These are phyloP conservation scores for Dermatophagoides farinae DNA, from an alignment of 1,140 invertebrate species.

Conservation along the genomic window DNA sequence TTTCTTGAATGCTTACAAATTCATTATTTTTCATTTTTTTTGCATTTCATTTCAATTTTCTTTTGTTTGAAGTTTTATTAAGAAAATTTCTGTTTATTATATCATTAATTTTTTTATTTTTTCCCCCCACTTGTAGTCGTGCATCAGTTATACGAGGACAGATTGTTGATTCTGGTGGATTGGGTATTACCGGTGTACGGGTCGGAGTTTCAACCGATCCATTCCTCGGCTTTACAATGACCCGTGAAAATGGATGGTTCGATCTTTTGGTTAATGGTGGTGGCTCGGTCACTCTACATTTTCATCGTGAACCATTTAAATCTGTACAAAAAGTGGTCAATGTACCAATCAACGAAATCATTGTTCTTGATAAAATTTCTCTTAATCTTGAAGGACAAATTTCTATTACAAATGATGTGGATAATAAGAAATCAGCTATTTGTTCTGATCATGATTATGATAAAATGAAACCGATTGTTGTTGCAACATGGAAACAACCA, in stretches of 20 bases:
- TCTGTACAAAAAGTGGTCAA: slow-evolving; percentile 50
- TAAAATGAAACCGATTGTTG: slow-evolving; percentile 44
- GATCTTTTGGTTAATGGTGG: slow-evolving; percentile 95
- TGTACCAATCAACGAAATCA: slow-evolving; percentile 86
- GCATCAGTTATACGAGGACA: slow-evolving; percentile 93
- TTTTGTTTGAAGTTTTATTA: neutral
- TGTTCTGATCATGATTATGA: slow-evolving; percentile 71
- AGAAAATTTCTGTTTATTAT: neutral
- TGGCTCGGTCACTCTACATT: slow-evolving; percentile 87
- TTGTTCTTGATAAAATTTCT: slow-evolving; percentile 55
- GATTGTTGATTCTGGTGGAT: slow-evolving; percentile 73
- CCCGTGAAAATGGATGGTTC: slow-evolving; percentile 40
- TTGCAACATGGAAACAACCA: slow-evolving; percentile 62
- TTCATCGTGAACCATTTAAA: slow-evolving; percentile 75
- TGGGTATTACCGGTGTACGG: slow-evolving; percentile 82
- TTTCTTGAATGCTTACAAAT: neutral
- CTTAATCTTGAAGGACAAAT: slow-evolving; percentile 48
- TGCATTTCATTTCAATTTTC: neutral
- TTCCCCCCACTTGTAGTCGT: slow-evolving; percentile 41
- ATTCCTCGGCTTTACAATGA: slow-evolving; percentile 73
- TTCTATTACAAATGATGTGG: neutral
- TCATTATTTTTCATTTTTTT: neutral
- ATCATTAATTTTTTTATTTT: neutral
- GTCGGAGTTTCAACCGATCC: slow-evolving; percentile 83
- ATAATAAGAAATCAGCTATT: neutral